Base-by-base conservation (phyloP, 2,888 invertebrate genomes). In the Gnatocerus cornutus region DNA sequence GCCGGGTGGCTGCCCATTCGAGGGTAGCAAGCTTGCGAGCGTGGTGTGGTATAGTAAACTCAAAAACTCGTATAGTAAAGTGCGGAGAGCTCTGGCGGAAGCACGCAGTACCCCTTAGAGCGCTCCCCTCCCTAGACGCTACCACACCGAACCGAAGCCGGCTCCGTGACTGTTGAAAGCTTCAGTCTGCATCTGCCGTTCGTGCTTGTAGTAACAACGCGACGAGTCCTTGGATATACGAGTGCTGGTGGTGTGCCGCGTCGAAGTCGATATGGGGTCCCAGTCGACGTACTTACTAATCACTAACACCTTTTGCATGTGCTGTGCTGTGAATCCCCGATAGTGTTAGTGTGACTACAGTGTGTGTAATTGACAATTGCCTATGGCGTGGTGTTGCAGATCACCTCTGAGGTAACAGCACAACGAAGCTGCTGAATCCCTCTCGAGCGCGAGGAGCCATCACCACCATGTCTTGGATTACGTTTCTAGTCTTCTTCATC, bases 311-410 rank as follows among this genome's bases (percentile, higher is more conserved):
- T 73, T 74, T 72, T 77, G 78, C 74, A 76, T 80, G 78, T 80
- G 80, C 71, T 78, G 80, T 79, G 80, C 66, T 77, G 72, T 77
- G 77, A 75, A 74, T 78, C 74, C 72, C 72, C 70, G 74, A 72
- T 68, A 72, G 76, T 76, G 75, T 65, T 52, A 41, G 71, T 72
- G 71, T 66, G 70, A 75, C 75, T 74, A 59, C 71, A 69, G 74
- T 75, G 76, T 69, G 74, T 76, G 77, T 72, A 74, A 68, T 62
- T 68, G 61, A 76, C 77, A 69, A 63, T 76, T 81, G 80, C 84
- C 82, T 85, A 85, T 85, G 85, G 84, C 85, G 83, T 80, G 81
- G 81, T 83, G 80, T 83, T 84, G 80, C 82, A 84, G 83, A 83
- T 82, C 79, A 78, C 80, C 82, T 80, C 76, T 84, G 83, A 84